Evolutionary conservation across 2,888 invertebrate species (phyloP).

Genomic region (Heliconius charithonia): DNA sequence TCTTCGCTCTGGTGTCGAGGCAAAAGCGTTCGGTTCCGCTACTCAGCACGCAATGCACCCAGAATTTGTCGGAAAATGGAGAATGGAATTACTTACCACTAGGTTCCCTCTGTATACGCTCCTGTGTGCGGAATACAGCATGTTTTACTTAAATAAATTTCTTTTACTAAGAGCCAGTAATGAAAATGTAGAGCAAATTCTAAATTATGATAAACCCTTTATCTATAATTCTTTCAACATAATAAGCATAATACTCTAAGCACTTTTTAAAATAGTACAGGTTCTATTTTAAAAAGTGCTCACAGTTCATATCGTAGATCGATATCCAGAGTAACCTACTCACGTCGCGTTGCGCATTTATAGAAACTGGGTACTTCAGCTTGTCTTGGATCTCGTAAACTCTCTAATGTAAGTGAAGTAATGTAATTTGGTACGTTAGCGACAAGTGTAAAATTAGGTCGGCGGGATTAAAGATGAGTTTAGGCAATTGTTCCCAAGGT

Average conservation of each 20-base stretch:
- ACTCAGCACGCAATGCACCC: too few relatives aligned
- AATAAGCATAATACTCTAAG: background rate
- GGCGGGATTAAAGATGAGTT: conserved; percentile 37
- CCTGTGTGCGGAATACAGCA: too few relatives aligned
- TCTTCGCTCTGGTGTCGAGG: too few relatives aligned
- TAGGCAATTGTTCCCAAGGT: conserved; percentile 41
- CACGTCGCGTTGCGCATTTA: background rate
- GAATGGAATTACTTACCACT: too few relatives aligned
- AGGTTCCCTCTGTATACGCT: too few relatives aligned
- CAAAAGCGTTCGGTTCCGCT: too few relatives aligned
- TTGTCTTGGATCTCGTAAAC: conserved; percentile 10
- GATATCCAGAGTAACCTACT: conserved; percentile 12
- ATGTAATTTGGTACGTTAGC: conserved; percentile 10
- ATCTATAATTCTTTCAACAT: conserved; percentile 1
- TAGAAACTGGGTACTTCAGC: background rate
- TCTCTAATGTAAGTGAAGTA: conserved; percentile 6
- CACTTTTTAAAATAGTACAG: conserved; percentile 10
- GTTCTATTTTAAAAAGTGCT: too few relatives aligned
- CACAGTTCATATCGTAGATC: background rate
- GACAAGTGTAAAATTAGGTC: conserved; percentile 34
- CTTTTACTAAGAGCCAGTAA: background rate
- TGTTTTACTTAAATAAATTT: too few relatives aligned
- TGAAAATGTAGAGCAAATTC: background rate
- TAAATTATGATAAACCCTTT: background rate
- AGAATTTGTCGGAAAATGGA: too few relatives aligned